Evolutionary conservation across 1,140 invertebrate genomes (phyloP).

Genomic region (Lucilia sericata): DNA sequence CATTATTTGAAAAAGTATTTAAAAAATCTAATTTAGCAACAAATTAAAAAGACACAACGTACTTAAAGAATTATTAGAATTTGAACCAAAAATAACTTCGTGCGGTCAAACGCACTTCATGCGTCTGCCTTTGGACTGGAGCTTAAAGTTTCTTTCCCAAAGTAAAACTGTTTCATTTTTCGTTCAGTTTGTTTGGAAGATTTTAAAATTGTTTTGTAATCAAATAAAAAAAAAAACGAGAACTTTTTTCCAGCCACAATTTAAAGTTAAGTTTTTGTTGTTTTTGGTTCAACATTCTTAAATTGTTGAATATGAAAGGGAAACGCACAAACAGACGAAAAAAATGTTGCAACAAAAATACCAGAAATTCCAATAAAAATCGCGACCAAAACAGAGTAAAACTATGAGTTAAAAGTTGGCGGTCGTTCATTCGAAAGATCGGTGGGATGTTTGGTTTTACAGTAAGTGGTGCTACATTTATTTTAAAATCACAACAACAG

Average conservation of each 20-base stretch:
- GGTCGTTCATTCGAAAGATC: no score
- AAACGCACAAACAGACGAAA: neutral
- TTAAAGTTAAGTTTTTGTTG: neutral
- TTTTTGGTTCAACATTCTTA: neutral
- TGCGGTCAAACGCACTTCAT: conserved; percentile 37
- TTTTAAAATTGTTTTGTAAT: conserved; percentile 37
- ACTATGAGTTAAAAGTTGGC: conserved; percentile 18
- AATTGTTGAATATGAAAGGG: conserved; percentile 36
- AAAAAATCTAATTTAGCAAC: conserved; percentile 40
- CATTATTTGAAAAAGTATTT: conserved; percentile 6
- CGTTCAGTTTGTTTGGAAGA: neutral
- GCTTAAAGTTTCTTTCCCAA: neutral
- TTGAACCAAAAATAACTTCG: conserved; percentile 43
- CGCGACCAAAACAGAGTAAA: conserved; percentile 39
- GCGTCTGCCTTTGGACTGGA: neutral
- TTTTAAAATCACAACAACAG: neutral
- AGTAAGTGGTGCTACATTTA: neutral
- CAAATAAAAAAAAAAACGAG: conserved; percentile 18
- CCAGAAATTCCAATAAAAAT: conserved; percentile 43
- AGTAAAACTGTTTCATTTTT: neutral
- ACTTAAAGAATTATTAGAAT: conserved; percentile 38
- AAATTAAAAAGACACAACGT: conserved; percentile 37
- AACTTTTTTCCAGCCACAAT: neutral
- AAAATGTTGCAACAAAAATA: conserved; percentile 39
- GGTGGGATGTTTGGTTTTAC: no score